Conservation (phyloP, 2,797 vertebrate species). For the Propithecus deckenii region DNA sequence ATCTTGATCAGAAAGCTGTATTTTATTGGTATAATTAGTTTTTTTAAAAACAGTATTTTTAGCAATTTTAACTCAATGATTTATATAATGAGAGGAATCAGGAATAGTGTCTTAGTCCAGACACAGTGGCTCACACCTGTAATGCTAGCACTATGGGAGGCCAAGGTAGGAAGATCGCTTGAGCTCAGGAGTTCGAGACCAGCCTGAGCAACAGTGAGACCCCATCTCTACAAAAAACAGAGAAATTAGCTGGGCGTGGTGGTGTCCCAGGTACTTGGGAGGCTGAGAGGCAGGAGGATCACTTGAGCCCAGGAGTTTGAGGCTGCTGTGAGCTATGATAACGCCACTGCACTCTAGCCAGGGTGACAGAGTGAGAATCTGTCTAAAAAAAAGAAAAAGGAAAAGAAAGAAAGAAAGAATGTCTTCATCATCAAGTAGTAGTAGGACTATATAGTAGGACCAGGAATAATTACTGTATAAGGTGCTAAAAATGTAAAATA, state of each 20-base stretch:
- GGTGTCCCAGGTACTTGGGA: background rate
- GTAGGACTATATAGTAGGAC: background rate
- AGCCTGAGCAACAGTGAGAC: background rate
- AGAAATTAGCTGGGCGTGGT: background rate
- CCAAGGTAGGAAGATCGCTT: background rate
- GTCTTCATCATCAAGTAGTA: background rate
- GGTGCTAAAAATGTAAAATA: background rate
- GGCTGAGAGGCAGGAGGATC: background rate
- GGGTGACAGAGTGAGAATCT: background rate
- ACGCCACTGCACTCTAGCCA: background rate
- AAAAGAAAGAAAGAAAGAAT: background rate
- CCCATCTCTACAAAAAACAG: background rate
- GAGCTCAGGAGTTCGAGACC: background rate
- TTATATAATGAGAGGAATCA: background rate
- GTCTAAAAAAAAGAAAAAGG: background rate
- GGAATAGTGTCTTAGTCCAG: background rate
- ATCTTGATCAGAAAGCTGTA: slow-evolving; percentile 12
- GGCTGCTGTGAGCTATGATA: background rate
- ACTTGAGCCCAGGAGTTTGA: background rate
- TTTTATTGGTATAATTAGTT: background rate
- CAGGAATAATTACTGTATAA: background rate
- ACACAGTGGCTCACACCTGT: background rate
- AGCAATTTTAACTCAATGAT: background rate
- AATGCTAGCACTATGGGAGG: background rate
- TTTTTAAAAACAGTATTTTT: background rate